A percentile compares a stretch with the other conserved stretches of the same genome.
Conservation (phyloP, 2,797 vertebrate genomes). For the Pangasius krempfi region DNA sequence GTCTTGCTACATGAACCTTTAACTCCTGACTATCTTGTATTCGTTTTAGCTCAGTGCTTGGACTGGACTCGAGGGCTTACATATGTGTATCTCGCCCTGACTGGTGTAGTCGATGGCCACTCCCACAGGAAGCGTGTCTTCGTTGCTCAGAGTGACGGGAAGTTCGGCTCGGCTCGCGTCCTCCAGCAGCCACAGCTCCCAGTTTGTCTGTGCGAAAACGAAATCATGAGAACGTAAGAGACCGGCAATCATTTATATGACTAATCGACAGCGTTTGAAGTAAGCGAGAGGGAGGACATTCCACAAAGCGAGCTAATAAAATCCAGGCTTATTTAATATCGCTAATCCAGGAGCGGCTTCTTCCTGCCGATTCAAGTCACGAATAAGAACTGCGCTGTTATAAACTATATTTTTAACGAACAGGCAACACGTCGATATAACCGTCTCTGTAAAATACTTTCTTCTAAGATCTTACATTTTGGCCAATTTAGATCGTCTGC, state of each 20-base stretch:
- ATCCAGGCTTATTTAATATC: background rate
- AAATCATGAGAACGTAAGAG: background rate
- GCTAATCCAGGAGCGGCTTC: background rate
- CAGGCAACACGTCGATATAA: background rate
- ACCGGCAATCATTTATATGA: background rate
- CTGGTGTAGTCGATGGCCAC: constrained; percentile 89
- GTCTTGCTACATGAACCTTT: no score
- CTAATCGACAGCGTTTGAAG: background rate
- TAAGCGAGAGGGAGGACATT: background rate
- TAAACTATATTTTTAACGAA: background rate
- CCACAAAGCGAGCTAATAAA: background rate
- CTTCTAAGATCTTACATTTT: no score
- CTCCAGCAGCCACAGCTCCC: constrained; percentile 93
- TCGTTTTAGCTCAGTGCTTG: background rate
- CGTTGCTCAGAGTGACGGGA: constrained; percentile 87
- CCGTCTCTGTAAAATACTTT: background rate
- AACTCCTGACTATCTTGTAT: background rate
- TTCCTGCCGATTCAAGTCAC: no score
- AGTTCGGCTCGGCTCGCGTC: constrained; percentile 92
- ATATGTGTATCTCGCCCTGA: constrained; percentile 82
- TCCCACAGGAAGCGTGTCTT: constrained; percentile 92
- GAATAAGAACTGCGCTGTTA: background rate
- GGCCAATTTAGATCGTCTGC: no score
- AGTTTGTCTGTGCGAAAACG: constrained; percentile 75
- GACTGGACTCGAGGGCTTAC: constrained; percentile 73